Evolutionary conservation across 2,888 invertebrate species (phyloP).

Genomic region (Tupiocoris notatus): DNA sequence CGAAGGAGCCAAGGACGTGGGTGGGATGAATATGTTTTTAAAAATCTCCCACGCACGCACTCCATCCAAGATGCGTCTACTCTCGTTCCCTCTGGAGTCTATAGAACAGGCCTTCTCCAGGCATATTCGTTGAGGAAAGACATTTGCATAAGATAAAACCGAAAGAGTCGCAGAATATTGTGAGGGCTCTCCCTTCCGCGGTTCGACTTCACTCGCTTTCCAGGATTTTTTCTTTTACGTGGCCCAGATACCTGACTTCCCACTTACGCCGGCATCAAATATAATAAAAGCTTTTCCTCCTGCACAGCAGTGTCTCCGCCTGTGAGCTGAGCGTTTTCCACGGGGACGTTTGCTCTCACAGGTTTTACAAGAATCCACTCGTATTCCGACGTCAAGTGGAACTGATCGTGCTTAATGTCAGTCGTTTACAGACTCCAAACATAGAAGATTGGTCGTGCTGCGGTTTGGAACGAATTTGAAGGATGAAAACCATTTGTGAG

Average conservation of each 20-base stretch:
- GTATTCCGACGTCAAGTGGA: too few species aligned
- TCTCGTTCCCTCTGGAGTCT: slow-evolving; percentile 4
- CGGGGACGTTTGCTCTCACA: too few species aligned
- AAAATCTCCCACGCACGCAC: not conserved
- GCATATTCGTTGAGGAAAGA: slow-evolving; percentile 20
- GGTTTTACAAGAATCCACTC: too few species aligned
- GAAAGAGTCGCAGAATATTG: slow-evolving; percentile 29
- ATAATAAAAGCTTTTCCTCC: slow-evolving; percentile 40
- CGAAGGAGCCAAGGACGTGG: not conserved
- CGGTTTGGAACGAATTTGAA: too few species aligned
- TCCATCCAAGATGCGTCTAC: not conserved
- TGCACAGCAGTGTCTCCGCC: not conserved
- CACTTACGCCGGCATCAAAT: slow-evolving; percentile 42
- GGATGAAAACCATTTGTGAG: too few species aligned
- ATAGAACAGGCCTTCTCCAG: slow-evolving; percentile 23
- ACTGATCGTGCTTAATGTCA: too few species aligned
- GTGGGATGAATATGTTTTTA: not conserved
- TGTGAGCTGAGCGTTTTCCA: not conserved
- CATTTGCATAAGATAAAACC: slow-evolving; percentile 43
- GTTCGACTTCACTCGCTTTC: not conserved
- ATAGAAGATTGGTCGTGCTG: too few species aligned
- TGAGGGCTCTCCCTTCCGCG: not conserved
- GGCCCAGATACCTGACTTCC: slow-evolving; percentile 43
- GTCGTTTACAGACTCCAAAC: too few species aligned
- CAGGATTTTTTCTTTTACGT: slow-evolving; percentile 28